These are phyloP conservation scores for Chloroceryle amazona DNA, from an alignment of 2,797 vertebrate genomes.

Conservation along the genomic window DNA sequence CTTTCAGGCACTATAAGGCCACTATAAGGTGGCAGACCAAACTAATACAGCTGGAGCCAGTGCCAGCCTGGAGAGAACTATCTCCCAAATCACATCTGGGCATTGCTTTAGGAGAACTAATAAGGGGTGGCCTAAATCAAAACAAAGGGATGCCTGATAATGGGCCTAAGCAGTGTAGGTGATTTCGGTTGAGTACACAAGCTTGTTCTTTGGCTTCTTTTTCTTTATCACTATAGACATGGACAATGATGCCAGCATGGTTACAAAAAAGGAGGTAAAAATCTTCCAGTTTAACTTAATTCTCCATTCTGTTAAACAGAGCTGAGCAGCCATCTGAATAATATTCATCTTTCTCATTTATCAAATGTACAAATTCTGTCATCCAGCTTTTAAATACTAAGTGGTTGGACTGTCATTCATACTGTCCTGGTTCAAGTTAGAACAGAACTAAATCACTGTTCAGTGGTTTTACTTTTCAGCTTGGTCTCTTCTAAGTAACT, in stretches of 20 bases:
- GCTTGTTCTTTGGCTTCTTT: not conserved
- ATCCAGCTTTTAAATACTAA: not conserved
- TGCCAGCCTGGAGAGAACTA: not conserved
- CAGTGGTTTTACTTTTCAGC: no score
- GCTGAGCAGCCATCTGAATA: not conserved
- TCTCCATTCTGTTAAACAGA: not conserved
- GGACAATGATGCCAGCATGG: not conserved
- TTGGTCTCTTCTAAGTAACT: no score
- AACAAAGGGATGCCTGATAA: not conserved
- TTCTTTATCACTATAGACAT: not conserved
- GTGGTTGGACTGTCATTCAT: not conserved
- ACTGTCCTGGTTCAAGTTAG: no score
- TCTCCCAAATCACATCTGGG: not conserved
- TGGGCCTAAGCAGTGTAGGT: not conserved
- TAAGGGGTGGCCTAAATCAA: not conserved
- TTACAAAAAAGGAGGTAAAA: not conserved
- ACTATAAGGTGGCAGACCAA: not conserved
- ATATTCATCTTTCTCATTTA: not conserved
- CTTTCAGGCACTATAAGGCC: no score
- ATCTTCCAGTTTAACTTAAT: not conserved
- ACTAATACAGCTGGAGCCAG: not conserved
- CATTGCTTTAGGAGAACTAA: not conserved
- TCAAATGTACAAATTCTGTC: not conserved
- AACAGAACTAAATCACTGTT: no score
- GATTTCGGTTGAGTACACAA: not conserved